A percentile compares a stretch with the other conserved stretches of the same genome.
Evolutionary conservation across 2,113 vertebrate species (phyloP).

Genomic region (Edolisoma coerulescens): DNA sequence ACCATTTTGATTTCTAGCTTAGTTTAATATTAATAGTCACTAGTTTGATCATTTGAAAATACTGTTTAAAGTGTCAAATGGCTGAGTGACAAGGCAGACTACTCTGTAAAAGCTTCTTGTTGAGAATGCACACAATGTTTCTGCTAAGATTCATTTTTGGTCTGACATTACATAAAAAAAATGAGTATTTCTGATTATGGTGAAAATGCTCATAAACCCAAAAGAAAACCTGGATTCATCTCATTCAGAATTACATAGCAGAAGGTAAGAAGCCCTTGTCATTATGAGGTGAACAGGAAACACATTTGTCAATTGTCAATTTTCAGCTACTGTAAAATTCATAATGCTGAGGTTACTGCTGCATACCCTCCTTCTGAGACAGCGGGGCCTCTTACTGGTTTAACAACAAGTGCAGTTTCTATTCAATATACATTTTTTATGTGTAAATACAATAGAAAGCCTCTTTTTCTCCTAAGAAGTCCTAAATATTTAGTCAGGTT

Average conservation of each 20-base stretch:
- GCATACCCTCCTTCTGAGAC: not conserved
- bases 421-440: not conserved
- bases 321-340: not conserved
- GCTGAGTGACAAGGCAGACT: not conserved
- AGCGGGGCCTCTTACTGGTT: not conserved
- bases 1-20: not conserved
- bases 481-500: not conserved
- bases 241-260: not conserved
- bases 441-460: not conserved
- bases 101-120: not conserved
- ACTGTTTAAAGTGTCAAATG: not conserved
- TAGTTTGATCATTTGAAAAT: not conserved
- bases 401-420: not conserved
- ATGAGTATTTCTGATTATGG: not conserved
- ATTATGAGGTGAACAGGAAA: not conserved
- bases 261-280: not conserved
- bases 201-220: not conserved
- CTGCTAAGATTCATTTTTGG: not conserved
- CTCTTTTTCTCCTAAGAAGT: not conserved
- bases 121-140: not conserved
- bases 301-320: not conserved
- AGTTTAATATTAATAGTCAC: not conserved
- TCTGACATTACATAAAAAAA: not conserved
- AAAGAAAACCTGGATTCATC: not conserved
- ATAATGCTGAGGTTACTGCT: not conserved